These are phyloP conservation scores for Agrotis exclamationis DNA, from an alignment of 2,888 invertebrate species.

Conservation along the genomic window DNA sequence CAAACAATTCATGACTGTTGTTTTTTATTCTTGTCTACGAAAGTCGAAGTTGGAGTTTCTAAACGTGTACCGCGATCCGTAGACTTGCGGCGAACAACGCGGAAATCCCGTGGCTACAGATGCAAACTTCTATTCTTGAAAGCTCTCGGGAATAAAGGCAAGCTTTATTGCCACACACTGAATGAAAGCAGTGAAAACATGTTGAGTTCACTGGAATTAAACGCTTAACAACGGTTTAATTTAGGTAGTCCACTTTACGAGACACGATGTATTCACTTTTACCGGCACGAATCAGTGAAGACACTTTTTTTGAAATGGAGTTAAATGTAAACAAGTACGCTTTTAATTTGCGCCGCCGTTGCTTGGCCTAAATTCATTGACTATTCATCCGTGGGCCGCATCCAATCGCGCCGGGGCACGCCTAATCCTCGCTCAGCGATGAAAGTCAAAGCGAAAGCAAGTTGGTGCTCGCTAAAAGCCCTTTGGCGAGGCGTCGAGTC, in stretches of 20 bases:
- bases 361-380: constrained; percentile 83
- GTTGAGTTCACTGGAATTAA: constrained; percentile 39
- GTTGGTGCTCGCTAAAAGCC: constrained; percentile 85
- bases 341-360: constrained; percentile 68
- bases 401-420: constrained; percentile 79
- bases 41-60: constrained; percentile 75
- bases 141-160: constrained; percentile 72
- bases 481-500: constrained; percentile 80
- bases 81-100: constrained; percentile 66
- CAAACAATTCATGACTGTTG: constrained; percentile 78
- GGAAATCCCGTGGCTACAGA: constrained; percentile 44
- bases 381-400: constrained; percentile 83
- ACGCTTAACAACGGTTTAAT: constrained; percentile 40
- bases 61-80: constrained; percentile 75
- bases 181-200: constrained; percentile 47
- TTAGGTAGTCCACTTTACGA: constrained; percentile 30
- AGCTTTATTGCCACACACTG: constrained; percentile 56
- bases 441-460: constrained; percentile 86
- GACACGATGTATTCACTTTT: constrained; percentile 48
- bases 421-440: constrained; percentile 79
- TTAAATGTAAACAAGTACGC: constrained; percentile 64
- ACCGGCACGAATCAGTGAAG: constrained; percentile 29
- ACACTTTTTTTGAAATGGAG: constrained; percentile 53
- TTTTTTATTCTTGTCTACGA: constrained; percentile 72
- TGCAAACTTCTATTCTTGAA: constrained; percentile 74